Evolutionary conservation across 1,140 invertebrate genomes (phyloP), one percentile per base, ranked within the genome.

Genomic region (Olivierus martensii): DNA sequence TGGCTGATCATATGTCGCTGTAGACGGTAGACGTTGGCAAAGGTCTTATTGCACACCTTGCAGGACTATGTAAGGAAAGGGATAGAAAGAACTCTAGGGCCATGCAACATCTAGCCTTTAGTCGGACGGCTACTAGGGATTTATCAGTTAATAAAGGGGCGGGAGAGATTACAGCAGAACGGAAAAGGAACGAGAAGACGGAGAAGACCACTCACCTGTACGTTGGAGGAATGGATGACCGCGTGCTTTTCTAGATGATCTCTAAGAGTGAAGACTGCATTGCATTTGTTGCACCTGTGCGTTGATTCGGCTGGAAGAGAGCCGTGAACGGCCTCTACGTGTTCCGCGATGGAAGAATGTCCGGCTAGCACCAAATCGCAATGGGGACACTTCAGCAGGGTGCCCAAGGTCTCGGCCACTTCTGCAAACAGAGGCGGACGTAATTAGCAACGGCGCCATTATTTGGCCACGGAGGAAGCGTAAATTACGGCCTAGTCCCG

Each of bases 1-100:
- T 97, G 91, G 64, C 88, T 94, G 68, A 96, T 94, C 90, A 95
- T 94, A 75, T 97, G 91, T 59, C 91, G 81, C 67, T 95, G 90
- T 49, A 97, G 79, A 60, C 91, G 80, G 71, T 96, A 94, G 41
- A 95, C 89, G 72, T 96, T 95, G 54, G 88, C 87, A 69, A 97
- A 97, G 52, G 85, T 87, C 75, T 97, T 97, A 74, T 87, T 84
- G 77, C 92, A 96, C 59, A 93, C 83, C 68, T 87, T 89, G 75
- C 90, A 95, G 17, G 83, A 84, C 87, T 95, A 80, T 57, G 75
- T 22, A 7, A 34, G 21, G 17, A 43, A 3, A 38, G 36, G 39
- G 39, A 18, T 41, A 41, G 39, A 18, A 18, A 18, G 39, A 18
- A 18, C 17, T 18, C 14, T 15, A 41, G 39, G 39, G 14, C 39